Evolutionary conservation across 37 sponge, comb jelly and placozoan genomes (phyloP).

Genomic region (Agelas oroides): DNA sequence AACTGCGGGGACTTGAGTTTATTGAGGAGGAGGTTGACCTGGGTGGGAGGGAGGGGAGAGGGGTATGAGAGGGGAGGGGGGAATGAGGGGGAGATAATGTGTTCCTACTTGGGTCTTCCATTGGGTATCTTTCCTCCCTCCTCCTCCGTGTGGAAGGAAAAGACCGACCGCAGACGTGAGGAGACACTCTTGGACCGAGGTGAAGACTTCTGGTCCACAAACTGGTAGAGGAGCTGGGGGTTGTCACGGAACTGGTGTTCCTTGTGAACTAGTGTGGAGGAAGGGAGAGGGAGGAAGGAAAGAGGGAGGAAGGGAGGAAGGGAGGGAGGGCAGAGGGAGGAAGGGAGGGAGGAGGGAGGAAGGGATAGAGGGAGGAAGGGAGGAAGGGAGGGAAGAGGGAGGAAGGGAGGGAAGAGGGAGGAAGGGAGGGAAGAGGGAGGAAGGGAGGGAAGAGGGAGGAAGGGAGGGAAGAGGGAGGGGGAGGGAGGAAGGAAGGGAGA

Average conservation of each 20-base stretch:
- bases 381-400: background rate
- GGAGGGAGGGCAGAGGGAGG: background rate
- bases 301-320: background rate
- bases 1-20: slow-evolving; percentile 19
- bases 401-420: background rate
- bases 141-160: slow-evolving; percentile 8
- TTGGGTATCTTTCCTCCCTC: slow-evolving; percentile 1
- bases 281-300: background rate
- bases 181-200: background rate
- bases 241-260: slow-evolving; percentile 52
- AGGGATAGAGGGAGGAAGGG: background rate
- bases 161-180: background rate
- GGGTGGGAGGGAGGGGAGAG: too few relatives aligned
- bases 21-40: slow-evolving; percentile 22
- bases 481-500: background rate
- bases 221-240: slow-evolving; percentile 46
- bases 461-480: background rate
- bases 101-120: background rate
- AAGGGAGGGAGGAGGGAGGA: background rate
- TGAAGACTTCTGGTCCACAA: slow-evolving; percentile 10
- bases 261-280: slow-evolving; percentile 24
- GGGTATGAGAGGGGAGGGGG: too few relatives aligned
- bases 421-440: background rate
- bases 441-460: background rate
- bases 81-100: too few relatives aligned